Evolutionary conservation across 35 echinoderm and acorn worm species (phyloP).

Genomic region (Holothuria glaberrima): DNA sequence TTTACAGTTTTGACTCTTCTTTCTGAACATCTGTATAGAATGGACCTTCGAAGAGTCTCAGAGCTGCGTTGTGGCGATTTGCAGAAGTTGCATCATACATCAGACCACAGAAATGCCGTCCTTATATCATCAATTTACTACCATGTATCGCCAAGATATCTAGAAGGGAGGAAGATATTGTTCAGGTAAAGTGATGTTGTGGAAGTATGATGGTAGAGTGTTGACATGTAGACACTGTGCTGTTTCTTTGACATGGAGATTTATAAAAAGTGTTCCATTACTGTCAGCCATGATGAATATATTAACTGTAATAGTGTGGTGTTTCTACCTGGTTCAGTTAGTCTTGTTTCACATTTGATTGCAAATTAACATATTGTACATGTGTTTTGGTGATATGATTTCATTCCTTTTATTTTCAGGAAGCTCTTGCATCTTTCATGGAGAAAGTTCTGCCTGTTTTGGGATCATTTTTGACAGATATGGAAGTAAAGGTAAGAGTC

Average conservation of each 20-base stretch:
- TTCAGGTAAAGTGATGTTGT: slow-evolving; percentile 71
- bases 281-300: too few species aligned
- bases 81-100: slow-evolving; percentile 89
- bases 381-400: too few species aligned
- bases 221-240: too few species aligned
- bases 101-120: slow-evolving; percentile 93
- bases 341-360: too few species aligned
- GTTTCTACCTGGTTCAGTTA: not conserved
- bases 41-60: slow-evolving; percentile 85
- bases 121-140: slow-evolving; percentile 96
- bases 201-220: too few species aligned
- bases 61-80: slow-evolving; percentile 98
- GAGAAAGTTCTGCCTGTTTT: slow-evolving; percentile 91
- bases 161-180: slow-evolving; percentile 78
- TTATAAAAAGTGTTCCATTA: too few species aligned
- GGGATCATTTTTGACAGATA: slow-evolving; percentile 90
- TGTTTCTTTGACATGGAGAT: too few species aligned
- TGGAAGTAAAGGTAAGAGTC: slow-evolving; percentile 87
- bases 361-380: too few species aligned
- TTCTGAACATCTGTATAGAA: slow-evolving; percentile 47
- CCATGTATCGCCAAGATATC: slow-evolving; percentile 95
- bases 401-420: slow-evolving; percentile 67
- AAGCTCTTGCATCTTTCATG: slow-evolving; percentile 83
- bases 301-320: not conserved
- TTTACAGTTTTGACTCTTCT: too few species aligned